Base-by-base conservation (phyloP, 2,113 vertebrate species). In the Labeo rohita region DNA sequence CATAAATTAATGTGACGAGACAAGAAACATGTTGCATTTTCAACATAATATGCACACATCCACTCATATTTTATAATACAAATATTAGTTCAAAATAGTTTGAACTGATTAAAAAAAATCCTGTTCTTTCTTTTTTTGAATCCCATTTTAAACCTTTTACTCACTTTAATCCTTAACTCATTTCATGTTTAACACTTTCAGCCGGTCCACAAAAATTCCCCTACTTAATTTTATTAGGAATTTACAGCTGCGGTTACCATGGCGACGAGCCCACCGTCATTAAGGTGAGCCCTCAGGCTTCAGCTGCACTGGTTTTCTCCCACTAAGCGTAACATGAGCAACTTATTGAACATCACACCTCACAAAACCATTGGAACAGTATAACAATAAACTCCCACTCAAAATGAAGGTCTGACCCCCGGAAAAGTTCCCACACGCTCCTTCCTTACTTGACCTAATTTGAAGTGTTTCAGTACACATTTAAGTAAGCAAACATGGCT, bases 161-260 rank as follows among this genome's bases (percentile, higher is more conserved):
- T n/a, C 6, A 59, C 21, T 59, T 59, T 59, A n/a, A 59, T n/a
- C 8, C 56, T 59, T 59, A 59, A 59, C 56, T 59, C 21, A 59
- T 59, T 87, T 92, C 88, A 90, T 56, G 56, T 83, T 87, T 89
- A 91, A 92, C 82, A 83, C 74, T 72, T 88, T 45, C 7, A 84
- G 90, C 87, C 76, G 89, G 88, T 90, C 89, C 90, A 75, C 87
- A 91, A 90, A 88, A n/a, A 88, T 56, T 34, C 4, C 82, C 45
- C 45, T 80, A 47, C 52, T 84, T 85, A 11, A 70, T 85, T 91
- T 92, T 90, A 90, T 93, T 91, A 91, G 89, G 83, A 92, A 93
- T 92, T 93, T 90, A 92, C 90, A 90, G 85, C 86, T 72, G 85
- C 87, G 89, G 89, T 93, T 93, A 89, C 89, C 89, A 86, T 72